Percentiles rank a stretch among this genome's conserved stretches.
Conservation (phyloP, 2,888 invertebrate genomes). For the Meghimatium bilineatum region DNA sequence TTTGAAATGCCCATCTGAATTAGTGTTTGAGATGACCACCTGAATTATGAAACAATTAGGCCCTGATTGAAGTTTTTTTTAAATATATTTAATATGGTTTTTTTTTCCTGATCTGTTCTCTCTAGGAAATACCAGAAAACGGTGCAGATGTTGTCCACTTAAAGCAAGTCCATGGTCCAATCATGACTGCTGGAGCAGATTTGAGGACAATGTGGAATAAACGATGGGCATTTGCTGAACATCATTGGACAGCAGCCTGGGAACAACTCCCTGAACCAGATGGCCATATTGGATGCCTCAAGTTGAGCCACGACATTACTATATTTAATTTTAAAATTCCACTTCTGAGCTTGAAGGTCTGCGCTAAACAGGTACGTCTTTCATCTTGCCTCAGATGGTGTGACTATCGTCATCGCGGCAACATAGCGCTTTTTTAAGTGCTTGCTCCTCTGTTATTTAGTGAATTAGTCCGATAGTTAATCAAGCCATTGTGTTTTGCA, state of each 20-base stretch:
- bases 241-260: constrained; percentile 84
- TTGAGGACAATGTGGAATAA: constrained; percentile 72
- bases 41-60: no score
- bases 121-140: constrained; percentile 92
- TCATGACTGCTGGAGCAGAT: constrained; percentile 79
- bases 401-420: no score
- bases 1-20: no score
- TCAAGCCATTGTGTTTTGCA: no score
- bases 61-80: no score
- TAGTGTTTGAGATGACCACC: no score
- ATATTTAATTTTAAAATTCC: constrained; percentile 80
- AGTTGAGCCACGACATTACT: constrained; percentile 82
- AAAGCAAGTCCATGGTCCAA: constrained; percentile 84
- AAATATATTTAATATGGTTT: not conserved
- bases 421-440: no score
- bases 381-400: not conserved
- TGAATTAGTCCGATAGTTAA: no score
- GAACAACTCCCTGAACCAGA: constrained; percentile 77
- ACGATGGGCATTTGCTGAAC: constrained; percentile 79
- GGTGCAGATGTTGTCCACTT: constrained; percentile 91
- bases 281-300: constrained; percentile 82
- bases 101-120: not conserved
- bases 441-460: no score
- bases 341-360: constrained; percentile 81
- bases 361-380: constrained; percentile 82